Conservation (phyloP, 2,797 vertebrate genomes). For the Parotocinclus haroldoi region DNA sequence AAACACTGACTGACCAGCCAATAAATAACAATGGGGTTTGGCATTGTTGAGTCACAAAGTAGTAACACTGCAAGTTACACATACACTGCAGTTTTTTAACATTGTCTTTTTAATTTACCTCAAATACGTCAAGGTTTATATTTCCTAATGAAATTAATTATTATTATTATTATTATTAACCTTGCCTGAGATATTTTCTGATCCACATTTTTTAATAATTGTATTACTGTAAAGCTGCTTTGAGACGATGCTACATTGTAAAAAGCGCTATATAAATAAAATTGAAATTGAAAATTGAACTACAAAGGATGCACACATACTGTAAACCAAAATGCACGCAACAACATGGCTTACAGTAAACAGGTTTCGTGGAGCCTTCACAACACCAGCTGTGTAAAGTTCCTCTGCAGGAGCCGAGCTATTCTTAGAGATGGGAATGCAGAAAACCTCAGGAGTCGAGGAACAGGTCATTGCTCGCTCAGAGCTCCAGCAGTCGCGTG, state of each 20-base stretch:
- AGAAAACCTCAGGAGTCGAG: constrained; percentile 44
- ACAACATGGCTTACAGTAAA: constrained; percentile 42
- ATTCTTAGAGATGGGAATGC: constrained; percentile 60
- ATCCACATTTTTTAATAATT: too few species aligned
- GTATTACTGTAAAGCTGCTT: too few species aligned
- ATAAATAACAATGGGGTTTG: constrained; percentile 37
- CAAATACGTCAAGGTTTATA: too few species aligned
- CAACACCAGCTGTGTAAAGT: constrained; percentile 64
- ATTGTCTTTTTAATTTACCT: too few species aligned
- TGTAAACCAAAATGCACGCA: background rate
- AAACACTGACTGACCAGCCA: constrained; percentile 57
- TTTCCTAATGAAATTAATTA: too few species aligned
- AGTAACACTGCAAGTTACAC: constrained; percentile 12
- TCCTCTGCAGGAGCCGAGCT: constrained; percentile 43
- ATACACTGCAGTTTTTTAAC: constrained; percentile 11
- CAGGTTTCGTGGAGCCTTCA: constrained; percentile 38
- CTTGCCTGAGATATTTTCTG: too few species aligned
- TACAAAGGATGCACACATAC: too few species aligned
- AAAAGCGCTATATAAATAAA: too few species aligned
- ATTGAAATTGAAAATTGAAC: too few species aligned
- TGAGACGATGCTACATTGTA: too few species aligned
- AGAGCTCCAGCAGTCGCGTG: constrained; percentile 3
- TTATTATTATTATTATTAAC: too few species aligned
- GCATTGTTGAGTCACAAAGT: constrained; percentile 45
- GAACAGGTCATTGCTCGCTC: constrained; percentile 37